Percentiles rank a stretch among this genome's conserved stretches.
Evolutionary conservation across 2,797 vertebrate genomes (phyloP).

Genomic region (Antennarius maculatus): DNA sequence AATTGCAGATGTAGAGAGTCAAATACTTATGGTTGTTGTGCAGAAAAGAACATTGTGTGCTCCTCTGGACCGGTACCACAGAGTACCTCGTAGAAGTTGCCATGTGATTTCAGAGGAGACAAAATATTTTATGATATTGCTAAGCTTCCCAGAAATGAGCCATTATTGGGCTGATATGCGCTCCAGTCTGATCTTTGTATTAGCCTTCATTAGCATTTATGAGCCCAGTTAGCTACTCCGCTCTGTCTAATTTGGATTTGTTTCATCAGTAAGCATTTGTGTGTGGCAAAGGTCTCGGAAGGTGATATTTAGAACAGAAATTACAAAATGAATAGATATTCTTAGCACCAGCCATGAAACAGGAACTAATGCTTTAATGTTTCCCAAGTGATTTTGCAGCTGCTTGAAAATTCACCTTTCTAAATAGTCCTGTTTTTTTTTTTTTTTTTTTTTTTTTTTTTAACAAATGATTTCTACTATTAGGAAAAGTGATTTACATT

Average conservation of each 20-base stretch:
- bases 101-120: neutral
- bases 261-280: neutral
- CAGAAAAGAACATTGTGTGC: neutral
- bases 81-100: neutral
- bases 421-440: neutral
- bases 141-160: neutral
- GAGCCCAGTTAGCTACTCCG: neutral
- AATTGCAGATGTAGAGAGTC: neutral
- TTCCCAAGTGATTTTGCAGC: neutral
- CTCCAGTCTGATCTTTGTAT: neutral
- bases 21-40: neutral
- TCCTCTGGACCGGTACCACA: neutral
- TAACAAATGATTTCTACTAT: constrained; percentile 17
- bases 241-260: neutral
- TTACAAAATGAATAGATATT: neutral
- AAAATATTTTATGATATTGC: neutral
- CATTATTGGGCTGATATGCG: neutral
- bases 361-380: constrained; percentile 13
- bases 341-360: neutral
- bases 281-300: neutral
- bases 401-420: neutral
- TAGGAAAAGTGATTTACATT: constrained; percentile 15
- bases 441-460: too few species aligned
- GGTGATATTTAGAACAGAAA: neutral
- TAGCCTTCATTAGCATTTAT: neutral